phyloP scores from a whole-genome alignment of 2,113 vertebrate genomes.

The Todiramphus chloris region DNA sequence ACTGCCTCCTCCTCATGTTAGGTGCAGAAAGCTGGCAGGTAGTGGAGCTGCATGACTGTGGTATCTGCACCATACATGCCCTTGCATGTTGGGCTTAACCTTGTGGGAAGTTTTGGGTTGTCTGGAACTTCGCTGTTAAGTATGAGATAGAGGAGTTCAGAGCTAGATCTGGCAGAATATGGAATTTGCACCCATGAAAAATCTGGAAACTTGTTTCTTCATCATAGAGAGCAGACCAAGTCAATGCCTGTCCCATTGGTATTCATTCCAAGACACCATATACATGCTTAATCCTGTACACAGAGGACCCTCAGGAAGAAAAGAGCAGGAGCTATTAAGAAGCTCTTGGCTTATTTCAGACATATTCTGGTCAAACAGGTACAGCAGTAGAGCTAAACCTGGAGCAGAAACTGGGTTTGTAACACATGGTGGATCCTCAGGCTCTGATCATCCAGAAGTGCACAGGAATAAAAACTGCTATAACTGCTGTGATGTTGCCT shows the following conservation, averaged over 20 bases:
- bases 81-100: rapidly evolving
- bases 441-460: neutral
- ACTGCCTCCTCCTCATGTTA: neutral
- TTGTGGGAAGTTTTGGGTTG: neutral
- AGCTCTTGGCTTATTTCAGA: neutral
- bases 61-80: rapidly evolving
- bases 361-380: constrained; percentile 10
- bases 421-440: neutral
- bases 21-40: neutral
- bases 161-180: neutral
- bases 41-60: rapidly evolving
- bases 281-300: rapidly evolving
- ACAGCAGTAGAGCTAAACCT: neutral
- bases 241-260: neutral
- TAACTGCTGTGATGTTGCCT: neutral
- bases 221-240: neutral
- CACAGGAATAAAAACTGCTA: neutral
- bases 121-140: rapidly evolving
- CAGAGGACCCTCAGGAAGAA: neutral
- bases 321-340: neutral
- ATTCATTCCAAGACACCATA: neutral
- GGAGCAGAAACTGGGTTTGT: neutral
- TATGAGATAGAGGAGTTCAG: neutral
- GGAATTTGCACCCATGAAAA: neutral
- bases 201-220: neutral